Base-by-base conservation (phyloP, 1,140 invertebrate genomes). In the Ostrea edulis region DNA sequence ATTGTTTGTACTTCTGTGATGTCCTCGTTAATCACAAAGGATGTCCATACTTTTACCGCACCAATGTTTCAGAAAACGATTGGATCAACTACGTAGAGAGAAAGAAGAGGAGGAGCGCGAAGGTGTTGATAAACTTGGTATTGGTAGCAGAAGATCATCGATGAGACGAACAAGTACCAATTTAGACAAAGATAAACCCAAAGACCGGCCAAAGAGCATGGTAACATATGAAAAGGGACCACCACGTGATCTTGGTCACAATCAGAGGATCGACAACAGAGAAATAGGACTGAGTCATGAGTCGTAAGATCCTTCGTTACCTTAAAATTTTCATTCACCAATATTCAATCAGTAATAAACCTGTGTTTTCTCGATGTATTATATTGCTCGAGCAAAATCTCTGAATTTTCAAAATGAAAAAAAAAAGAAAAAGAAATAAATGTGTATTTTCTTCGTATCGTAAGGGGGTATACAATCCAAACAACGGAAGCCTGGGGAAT, bases 191-290 rank as follows among this genome's bases (percentile, higher is more conserved):
- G 85, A 85, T 25, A 90, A 90, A 87, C 52, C 52, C 11, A 85
- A 87, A 83, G 84, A 87, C 44, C 86, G 87, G 2, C 88, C 90
- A 12, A 91, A 92, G 86, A 92, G 90, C 87, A 93, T 92, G 92
- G 92, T 93, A 44, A 89, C 87, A 14, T 92, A 93, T 68, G 91
- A 88, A 11, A 92, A 92, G 54, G 90, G 90, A 14, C 53, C 89
- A 2, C 87, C 90, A 14, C 86, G 91, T 22, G 91, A 90, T 8
- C 55, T 89, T 20, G 88, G 87, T 4, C 84, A 88, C 5, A 92
- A 88, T 20, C 77, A 90, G n/a, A 87, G 81, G 17, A 82, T 89
- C 17, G 92, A 93, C 86, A 87, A 86, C 55, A 90, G 92, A 87
- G 90, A 91, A 62, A 85, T 88, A n/a, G 92, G 92, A 52, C 88